Percentiles rank a stretch among this genome's conserved stretches.
Evolutionary conservation across 2,888 invertebrate genomes (phyloP).

Genomic region (Chymomyza amoena): DNA sequence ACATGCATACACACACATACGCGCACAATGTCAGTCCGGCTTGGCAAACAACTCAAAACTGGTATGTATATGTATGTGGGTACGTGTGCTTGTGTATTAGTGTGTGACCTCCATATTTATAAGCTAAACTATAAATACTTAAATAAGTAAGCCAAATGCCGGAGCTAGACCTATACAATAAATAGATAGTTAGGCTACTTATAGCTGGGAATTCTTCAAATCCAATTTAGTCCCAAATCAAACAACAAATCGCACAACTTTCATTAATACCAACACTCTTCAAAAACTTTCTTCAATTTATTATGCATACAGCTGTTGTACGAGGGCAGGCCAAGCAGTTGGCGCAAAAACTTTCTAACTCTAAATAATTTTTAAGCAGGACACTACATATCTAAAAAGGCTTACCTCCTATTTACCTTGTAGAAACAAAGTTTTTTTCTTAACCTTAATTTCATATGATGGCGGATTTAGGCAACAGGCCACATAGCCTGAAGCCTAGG

Average conservation of each 20-base stretch:
- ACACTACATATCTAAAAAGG: too few species aligned
- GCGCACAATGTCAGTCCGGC: constrained; percentile 10
- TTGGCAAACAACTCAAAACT: constrained; percentile 6
- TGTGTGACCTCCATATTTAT: constrained; percentile 46
- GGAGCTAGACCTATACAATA: neutral
- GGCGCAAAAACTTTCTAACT: too few species aligned
- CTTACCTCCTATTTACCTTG: too few species aligned
- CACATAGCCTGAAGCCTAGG: too few species aligned
- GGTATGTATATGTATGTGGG: neutral
- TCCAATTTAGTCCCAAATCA: neutral
- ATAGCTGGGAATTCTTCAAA: neutral
- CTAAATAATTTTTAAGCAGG: too few species aligned
- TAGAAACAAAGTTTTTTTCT: too few species aligned
- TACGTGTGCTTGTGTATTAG: constrained; percentile 24
- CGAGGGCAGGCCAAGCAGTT: constrained; percentile 10
- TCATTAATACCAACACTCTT: neutral
- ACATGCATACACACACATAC: constrained; percentile 23
- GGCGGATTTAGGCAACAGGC: too few species aligned
- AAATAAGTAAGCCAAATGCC: constrained; percentile 31
- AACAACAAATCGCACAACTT: neutral
- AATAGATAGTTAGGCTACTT: neutral
- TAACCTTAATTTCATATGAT: too few species aligned
- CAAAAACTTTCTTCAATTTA: neutral
- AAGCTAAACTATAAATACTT: constrained; percentile 44
- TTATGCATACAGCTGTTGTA: constrained; percentile 8